Evolutionary conservation across 2,888 invertebrate species (phyloP).

Genomic region (Caenorhabditis auriculariae): DNA sequence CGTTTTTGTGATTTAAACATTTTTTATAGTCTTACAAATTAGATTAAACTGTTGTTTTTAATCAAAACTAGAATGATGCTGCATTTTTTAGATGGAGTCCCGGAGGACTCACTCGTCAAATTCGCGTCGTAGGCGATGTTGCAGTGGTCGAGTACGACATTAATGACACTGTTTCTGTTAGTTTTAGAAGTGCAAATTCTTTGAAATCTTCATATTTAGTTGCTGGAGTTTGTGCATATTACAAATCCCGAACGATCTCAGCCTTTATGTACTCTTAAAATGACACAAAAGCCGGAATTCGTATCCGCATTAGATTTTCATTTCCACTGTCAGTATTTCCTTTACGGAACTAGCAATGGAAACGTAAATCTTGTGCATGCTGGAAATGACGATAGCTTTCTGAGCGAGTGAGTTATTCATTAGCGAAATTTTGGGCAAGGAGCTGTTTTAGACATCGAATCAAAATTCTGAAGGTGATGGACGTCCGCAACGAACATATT

Average conservation of each 20-base stretch:
- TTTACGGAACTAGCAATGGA: conserved; percentile 20
- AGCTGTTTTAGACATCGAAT: too few relatives aligned
- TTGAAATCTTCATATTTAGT: conserved; percentile 5
- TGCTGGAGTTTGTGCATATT: conserved; percentile 23
- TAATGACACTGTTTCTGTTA: conserved; percentile 16
- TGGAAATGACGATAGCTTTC: too few relatives aligned
- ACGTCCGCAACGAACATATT: too few relatives aligned
- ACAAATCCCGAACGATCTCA: conserved; percentile 8
- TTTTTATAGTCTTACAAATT: too few relatives aligned
- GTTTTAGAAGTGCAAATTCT: neutral
- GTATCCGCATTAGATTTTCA: conserved; percentile 25
- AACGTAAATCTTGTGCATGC: conserved; percentile 12
- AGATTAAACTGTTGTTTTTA: too few relatives aligned
- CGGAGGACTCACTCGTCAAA: conserved; percentile 12
- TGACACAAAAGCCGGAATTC: conserved; percentile 13
- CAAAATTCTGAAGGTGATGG: too few relatives aligned
- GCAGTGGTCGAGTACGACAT: conserved; percentile 23
- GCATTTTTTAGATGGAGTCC: conserved; percentile 15
- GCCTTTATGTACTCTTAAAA: conserved; percentile 12
- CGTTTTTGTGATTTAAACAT: too few relatives aligned
- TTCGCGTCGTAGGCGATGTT: conserved; percentile 26
- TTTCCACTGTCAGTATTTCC: conserved; percentile 22
- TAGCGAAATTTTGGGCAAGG: too few relatives aligned
- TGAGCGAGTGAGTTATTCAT: too few relatives aligned
- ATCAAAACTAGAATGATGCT: too few relatives aligned